phyloP scores from a whole-genome alignment of 2,797 vertebrate genomes.

The Aulostomus chinensis region DNA sequence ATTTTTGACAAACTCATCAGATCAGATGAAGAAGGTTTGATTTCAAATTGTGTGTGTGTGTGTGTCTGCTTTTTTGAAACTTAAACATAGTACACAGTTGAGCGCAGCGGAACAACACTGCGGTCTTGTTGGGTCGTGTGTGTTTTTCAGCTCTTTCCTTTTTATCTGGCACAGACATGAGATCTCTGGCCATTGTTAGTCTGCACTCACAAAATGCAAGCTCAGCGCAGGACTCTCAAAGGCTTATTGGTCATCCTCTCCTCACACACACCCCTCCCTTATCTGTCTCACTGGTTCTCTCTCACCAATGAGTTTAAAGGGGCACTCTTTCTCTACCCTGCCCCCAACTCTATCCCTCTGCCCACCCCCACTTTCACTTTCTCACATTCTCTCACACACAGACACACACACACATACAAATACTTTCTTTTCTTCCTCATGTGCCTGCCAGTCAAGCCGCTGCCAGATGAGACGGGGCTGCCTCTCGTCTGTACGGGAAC shows the following conservation, averaged over 20 bases:
- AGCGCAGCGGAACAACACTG: conserved; percentile 36
- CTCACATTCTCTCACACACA: conserved; percentile 13
- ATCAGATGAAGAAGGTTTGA: too few relatives aligned
- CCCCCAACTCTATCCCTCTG: conserved; percentile 27
- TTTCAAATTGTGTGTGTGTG: too few relatives aligned
- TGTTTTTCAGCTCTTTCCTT: conserved; percentile 57
- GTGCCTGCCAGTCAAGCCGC: conserved; percentile 35
- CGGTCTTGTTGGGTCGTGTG: conserved; percentile 25
- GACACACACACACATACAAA: too few relatives aligned
- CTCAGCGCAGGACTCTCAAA: conserved; percentile 69
- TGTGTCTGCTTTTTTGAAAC: too few relatives aligned
- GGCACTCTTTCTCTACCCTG: conserved; percentile 19
- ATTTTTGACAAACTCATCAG: too few relatives aligned
- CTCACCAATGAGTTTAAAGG: conserved; percentile 35
- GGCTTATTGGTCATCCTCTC: conserved; percentile 22
- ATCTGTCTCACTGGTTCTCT: conserved; percentile 37
- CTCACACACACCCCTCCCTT: conserved; percentile 16
- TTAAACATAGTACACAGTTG: too few relatives aligned
- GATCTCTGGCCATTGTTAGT: conserved; percentile 73
- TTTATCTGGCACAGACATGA: conserved; percentile 68
- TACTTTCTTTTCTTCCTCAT: conserved; percentile 28
- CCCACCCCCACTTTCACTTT: conserved; percentile 18
- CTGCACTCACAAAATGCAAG: conserved; percentile 65
- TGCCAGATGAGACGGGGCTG: conserved; percentile 45
- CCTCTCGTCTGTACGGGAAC: conserved; percentile 54